Conservation (phyloP, 1,140 invertebrate species). For the Hirudo medicinalis region DNA sequence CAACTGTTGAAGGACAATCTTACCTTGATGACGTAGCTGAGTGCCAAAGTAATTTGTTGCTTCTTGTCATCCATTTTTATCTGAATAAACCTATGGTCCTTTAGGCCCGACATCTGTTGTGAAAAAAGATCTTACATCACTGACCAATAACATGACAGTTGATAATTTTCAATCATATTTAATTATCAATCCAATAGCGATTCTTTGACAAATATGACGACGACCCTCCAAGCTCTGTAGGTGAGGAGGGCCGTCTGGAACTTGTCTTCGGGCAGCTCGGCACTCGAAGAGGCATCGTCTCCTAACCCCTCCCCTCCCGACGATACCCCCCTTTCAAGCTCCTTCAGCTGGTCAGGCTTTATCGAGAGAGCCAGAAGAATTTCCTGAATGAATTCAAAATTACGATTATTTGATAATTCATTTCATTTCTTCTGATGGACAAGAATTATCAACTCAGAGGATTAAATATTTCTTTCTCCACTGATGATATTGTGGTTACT, state of each 20-base stretch:
- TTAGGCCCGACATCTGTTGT: neutral
- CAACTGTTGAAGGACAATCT: neutral
- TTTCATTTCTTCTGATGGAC: too few species aligned
- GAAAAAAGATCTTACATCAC: neutral
- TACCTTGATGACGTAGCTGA: neutral
- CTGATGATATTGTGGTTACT: too few species aligned
- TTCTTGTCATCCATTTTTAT: slow-evolving; percentile 8
- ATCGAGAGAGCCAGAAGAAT: neutral
- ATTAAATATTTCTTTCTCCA: too few species aligned
- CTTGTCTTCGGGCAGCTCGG: slow-evolving; percentile 6
- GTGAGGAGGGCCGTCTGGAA: neutral
- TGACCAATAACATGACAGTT: too few species aligned
- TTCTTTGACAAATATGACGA: too few species aligned
- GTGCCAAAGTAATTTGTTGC: neutral
- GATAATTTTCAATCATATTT: too few species aligned
- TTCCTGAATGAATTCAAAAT: neutral
- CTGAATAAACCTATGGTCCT: slow-evolving; percentile 9
- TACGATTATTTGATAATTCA: too few species aligned
- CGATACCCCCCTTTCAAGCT: neutral
- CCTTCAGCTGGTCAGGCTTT: slow-evolving; percentile 1
- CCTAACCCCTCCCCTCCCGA: neutral
- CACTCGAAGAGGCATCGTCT: neutral
- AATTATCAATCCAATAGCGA: too few species aligned
- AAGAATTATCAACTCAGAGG: too few species aligned
- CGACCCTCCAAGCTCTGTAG: slow-evolving; percentile 4